These are phyloP conservation scores for Masticophis lateralis DNA, from an alignment of 2,797 vertebrate species.

Conservation along the genomic window DNA sequence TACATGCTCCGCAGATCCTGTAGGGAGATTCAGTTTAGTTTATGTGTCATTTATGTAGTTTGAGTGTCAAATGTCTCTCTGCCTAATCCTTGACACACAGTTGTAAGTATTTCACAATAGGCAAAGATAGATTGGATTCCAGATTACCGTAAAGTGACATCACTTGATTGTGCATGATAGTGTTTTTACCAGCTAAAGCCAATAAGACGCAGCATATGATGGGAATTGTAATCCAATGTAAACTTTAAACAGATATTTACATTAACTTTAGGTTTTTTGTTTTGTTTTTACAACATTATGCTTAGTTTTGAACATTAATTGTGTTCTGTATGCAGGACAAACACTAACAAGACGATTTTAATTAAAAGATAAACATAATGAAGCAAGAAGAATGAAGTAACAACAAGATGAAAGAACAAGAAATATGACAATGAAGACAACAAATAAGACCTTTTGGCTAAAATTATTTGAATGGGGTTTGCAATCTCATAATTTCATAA, in stretches of 20 bases:
- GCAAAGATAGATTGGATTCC: neutral
- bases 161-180: neutral
- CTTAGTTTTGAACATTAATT: neutral
- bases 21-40: conserved; percentile 30
- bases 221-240: neutral
- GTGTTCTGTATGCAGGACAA: conserved; percentile 1
- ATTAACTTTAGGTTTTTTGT: neutral
- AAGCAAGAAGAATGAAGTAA: neutral
- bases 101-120: neutral
- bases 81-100: neutral
- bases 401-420: conserved; percentile 30
- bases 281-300: neutral
- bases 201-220: neutral
- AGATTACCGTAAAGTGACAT: neutral
- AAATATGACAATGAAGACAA: conserved; percentile 21
- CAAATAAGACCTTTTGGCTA: neutral
- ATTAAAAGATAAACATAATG: conserved; percentile 31
- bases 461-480: neutral
- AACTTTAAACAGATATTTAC: neutral
- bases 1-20: conserved; percentile 18
- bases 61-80: neutral
- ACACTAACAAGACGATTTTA: neutral
- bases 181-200: neutral
- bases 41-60: neutral
- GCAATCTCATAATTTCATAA: neutral